A percentile compares a stretch with the other conserved stretches of the same genome.
phyloP scores from a whole-genome alignment of 2,797 vertebrate species.

The Lacerta agilis region DNA sequence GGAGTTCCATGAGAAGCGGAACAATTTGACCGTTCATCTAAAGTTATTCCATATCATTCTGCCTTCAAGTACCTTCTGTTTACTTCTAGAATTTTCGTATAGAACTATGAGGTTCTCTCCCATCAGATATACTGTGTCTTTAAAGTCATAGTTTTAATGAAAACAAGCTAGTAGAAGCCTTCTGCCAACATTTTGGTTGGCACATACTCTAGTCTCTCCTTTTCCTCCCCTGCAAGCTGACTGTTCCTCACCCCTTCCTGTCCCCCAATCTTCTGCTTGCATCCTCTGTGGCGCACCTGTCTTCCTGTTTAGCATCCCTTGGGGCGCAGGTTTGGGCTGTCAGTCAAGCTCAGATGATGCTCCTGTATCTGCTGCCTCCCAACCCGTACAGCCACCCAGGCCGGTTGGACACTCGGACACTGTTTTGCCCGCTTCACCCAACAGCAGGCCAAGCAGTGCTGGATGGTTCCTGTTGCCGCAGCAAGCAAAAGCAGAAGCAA shows the following conservation, averaged over 20 bases:
- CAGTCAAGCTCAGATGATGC: background rate
- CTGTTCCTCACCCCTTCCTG: background rate
- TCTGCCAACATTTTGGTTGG: background rate
- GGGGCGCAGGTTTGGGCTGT: background rate
- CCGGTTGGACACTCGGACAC: too few species aligned
- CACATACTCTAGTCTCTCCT: background rate
- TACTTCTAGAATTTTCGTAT: conserved; percentile 22
- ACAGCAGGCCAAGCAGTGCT: background rate
- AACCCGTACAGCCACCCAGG: background rate
- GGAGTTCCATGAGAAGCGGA: conserved; percentile 74
- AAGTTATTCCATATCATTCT: conserved; percentile 66
- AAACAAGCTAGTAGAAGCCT: background rate
- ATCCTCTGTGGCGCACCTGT: background rate
- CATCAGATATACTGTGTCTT: background rate
- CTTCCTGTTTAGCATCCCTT: background rate
- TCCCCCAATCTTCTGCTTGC: background rate
- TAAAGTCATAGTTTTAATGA: too few species aligned
- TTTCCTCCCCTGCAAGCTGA: background rate
- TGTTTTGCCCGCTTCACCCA: background rate
- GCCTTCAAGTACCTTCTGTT: background rate
- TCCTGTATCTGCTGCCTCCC: background rate
- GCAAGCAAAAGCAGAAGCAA: background rate
- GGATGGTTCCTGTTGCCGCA: background rate
- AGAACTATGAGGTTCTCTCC: background rate
- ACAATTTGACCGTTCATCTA: conserved; percentile 48